Conservation (phyloP, 1,140 invertebrate genomes). For the Daktulosphaira vitifoliae region DNA sequence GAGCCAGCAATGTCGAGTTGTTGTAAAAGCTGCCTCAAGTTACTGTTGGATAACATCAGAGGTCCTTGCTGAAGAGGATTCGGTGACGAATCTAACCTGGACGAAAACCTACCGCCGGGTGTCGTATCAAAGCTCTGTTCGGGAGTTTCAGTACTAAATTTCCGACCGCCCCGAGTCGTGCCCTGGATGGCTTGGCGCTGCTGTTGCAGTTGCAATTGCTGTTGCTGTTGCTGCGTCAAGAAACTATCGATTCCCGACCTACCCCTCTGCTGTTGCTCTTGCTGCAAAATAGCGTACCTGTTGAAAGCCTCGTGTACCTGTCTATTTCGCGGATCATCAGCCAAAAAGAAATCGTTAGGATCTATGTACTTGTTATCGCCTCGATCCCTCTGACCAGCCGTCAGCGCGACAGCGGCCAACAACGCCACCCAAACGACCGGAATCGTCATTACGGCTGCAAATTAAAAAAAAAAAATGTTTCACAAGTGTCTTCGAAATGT, state of each 20-base stretch:
- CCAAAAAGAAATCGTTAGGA: constrained; percentile 14
- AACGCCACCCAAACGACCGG: constrained; percentile 4
- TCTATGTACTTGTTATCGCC: constrained; percentile 11
- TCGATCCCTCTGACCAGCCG: neutral
- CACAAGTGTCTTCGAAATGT: too few species aligned
- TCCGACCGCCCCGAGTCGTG: neutral
- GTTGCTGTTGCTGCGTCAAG: neutral
- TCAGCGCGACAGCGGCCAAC: neutral
- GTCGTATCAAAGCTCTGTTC: constrained; percentile 9
- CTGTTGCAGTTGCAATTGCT: neutral
- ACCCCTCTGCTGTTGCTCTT: neutral
- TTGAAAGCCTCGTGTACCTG: constrained; percentile 22
- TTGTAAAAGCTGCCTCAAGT: constrained; percentile 49
- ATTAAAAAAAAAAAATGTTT: too few species aligned
- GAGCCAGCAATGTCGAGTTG: constrained; percentile 62
- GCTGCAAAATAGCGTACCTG: neutral
- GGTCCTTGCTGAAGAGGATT: constrained; percentile 15
- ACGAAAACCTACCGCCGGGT: neutral
- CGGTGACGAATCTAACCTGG: neutral
- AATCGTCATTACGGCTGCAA: neutral
- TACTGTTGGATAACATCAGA: constrained; percentile 21
- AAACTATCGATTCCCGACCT: neutral
- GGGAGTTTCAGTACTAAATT: neutral
- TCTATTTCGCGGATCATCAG: neutral
- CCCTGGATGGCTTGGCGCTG: constrained; percentile 8